phyloP scores from a whole-genome alignment of 2,113 vertebrate genomes.

The Stegastes partitus region DNA sequence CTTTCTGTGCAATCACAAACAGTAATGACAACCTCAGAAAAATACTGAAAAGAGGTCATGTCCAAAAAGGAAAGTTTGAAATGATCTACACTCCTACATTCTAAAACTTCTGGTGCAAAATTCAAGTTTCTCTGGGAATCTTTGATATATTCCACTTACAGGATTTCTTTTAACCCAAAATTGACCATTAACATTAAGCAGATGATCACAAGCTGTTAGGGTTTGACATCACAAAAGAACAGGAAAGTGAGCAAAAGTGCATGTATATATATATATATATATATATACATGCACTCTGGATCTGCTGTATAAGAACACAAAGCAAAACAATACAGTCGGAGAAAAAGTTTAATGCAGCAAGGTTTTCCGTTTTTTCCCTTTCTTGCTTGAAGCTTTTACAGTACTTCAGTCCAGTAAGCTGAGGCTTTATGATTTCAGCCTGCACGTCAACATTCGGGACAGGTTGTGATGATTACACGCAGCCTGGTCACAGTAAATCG shows the following conservation, averaged over 20 bases:
- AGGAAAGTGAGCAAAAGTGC: not conserved
- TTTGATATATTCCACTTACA: too few species aligned
- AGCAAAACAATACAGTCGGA: conserved; percentile 6
- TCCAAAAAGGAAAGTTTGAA: too few species aligned
- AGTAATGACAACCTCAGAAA: too few species aligned
- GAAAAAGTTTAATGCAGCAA: conserved; percentile 48
- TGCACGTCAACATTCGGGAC: conserved; percentile 34
- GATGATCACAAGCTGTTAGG: not conserved
- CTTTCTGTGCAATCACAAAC: too few species aligned
- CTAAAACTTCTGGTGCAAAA: too few species aligned
- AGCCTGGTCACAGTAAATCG: conserved; percentile 44
- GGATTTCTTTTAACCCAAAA: not conserved
- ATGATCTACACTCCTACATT: too few species aligned
- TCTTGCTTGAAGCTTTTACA: conserved; percentile 27
- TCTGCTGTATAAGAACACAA: conserved; percentile 5
- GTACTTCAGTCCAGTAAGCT: conserved; percentile 28
- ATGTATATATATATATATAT: conserved; percentile 4
- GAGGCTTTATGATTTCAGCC: conserved; percentile 45
- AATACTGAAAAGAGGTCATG: too few species aligned
- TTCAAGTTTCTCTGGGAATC: too few species aligned
- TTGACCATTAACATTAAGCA: not conserved
- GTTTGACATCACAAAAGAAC: not conserved
- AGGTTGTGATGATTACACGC: conserved; percentile 40
- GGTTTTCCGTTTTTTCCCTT: conserved; percentile 21
- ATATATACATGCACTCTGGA: not conserved